Evolutionary conservation across 2,888 invertebrate species (phyloP).

Genomic region (Drosophila imparisetae): DNA sequence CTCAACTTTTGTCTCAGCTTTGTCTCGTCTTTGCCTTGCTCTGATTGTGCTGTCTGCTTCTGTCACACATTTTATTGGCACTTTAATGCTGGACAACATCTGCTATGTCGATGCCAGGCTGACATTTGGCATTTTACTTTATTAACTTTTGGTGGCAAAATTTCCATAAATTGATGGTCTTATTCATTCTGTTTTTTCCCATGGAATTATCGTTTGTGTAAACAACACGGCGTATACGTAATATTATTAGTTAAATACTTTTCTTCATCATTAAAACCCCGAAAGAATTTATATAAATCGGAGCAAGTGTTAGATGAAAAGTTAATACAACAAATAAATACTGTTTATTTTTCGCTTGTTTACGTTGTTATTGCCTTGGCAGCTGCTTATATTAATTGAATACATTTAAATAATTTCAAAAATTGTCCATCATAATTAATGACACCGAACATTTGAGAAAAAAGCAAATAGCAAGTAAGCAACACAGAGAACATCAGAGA

Average conservation of each 20-base stretch:
- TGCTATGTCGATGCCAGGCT: slow-evolving; percentile 22
- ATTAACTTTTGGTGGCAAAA: slow-evolving; percentile 49
- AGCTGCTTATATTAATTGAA: slow-evolving; percentile 68
- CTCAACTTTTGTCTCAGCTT: slow-evolving; percentile 3
- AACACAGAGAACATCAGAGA: slow-evolving; percentile 3
- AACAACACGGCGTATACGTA: slow-evolving; percentile 31
- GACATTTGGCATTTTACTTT: slow-evolving; percentile 54
- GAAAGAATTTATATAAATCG: not conserved
- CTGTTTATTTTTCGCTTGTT: slow-evolving; percentile 23
- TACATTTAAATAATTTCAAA: slow-evolving; percentile 75
- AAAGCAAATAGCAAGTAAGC: slow-evolving; percentile 10
- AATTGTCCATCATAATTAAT: slow-evolving; percentile 73
- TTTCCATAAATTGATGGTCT: slow-evolving; percentile 22
- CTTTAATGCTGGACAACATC: slow-evolving; percentile 39
- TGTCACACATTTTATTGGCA: slow-evolving; percentile 34
- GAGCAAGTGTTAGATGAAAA: not conserved
- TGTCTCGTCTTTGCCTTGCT: not conserved
- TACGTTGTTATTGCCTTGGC: slow-evolving; percentile 40
- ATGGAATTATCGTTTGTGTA: not conserved
- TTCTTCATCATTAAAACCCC: not conserved
- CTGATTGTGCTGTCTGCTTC: slow-evolving; percentile 15
- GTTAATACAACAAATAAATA: not conserved
- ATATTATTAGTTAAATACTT: not conserved
- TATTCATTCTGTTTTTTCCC: not conserved
- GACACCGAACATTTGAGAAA: slow-evolving; percentile 47